Conservation (phyloP, 2,888 invertebrate species). For the Apodemia zela region DNA sequence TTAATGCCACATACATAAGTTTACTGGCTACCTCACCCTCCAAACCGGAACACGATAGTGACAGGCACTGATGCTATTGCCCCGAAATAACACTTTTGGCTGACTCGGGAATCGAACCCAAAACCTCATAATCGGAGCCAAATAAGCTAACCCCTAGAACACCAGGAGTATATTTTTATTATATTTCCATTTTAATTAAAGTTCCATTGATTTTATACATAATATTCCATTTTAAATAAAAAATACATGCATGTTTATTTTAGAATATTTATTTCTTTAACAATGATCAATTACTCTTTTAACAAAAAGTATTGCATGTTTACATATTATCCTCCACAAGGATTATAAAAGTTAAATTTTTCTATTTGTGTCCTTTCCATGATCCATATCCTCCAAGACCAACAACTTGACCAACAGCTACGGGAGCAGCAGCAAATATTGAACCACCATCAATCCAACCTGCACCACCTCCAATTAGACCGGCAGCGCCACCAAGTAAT, state of each 20-base stretch:
- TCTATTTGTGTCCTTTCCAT: conserved; percentile 30
- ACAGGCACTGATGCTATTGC: too few species aligned
- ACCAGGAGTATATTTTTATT: too few species aligned
- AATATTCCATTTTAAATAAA: too few species aligned
- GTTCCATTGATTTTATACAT: too few species aligned
- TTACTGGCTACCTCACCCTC: too few species aligned
- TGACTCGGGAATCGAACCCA: too few species aligned
- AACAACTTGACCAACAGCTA: conserved; percentile 21
- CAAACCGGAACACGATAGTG: too few species aligned
- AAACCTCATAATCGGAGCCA: too few species aligned
- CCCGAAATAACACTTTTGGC: too few species aligned
- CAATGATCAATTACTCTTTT: conserved; percentile 3
- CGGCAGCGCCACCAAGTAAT: conserved; percentile 45
- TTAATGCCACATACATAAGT: too few species aligned
- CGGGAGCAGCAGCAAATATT: conserved; percentile 24
- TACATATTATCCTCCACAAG: neutral
- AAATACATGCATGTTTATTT: neutral
- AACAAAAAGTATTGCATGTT: conserved; percentile 2
- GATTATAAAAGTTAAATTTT: neutral
- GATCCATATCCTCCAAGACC: conserved; percentile 34
- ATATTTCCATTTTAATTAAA: too few species aligned
- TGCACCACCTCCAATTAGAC: conserved; percentile 16
- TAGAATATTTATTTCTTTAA: neutral
- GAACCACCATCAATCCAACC: conserved; percentile 19
- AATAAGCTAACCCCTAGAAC: too few species aligned